These are phyloP conservation scores for Oithona nana DNA, from an alignment of 2,888 invertebrate species.

Conservation along the genomic window DNA sequence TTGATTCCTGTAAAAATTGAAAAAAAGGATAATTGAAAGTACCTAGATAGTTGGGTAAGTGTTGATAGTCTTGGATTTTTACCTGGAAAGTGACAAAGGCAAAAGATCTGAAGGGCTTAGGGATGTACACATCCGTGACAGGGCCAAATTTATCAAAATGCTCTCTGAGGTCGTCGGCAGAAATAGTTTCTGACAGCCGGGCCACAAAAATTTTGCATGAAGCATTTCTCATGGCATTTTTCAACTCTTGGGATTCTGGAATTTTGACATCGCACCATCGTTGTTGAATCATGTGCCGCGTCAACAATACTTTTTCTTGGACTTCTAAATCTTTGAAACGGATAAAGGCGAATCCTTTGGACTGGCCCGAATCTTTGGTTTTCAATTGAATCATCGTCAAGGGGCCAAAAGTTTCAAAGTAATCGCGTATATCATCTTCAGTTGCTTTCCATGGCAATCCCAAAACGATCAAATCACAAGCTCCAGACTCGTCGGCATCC, in stretches of 20 bases:
- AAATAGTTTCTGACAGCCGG: constrained; percentile 75
- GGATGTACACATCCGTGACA: constrained; percentile 64
- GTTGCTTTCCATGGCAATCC: constrained; percentile 85
- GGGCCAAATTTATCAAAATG: constrained; percentile 33
- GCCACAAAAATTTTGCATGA: constrained; percentile 88
- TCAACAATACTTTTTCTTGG: constrained; percentile 79
- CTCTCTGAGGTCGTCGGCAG: constrained; percentile 57
- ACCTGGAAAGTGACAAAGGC: constrained; percentile 72
- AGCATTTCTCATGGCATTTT: neutral
- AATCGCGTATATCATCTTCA: constrained; percentile 80
- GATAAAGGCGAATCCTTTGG: constrained; percentile 96
- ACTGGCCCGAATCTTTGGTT: constrained; percentile 54
- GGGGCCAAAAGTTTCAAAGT: constrained; percentile 93
- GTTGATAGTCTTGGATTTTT: neutral
- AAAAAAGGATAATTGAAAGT: neutral
- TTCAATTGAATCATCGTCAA: constrained; percentile 81
- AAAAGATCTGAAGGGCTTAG: constrained; percentile 75
- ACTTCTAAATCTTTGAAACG: constrained; percentile 86
- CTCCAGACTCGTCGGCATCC: neutral
- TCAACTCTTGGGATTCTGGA: constrained; percentile 73
- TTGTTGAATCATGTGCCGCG: constrained; percentile 88
- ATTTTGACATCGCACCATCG: constrained; percentile 97
- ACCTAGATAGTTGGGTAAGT: neutral
- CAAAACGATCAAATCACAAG: constrained; percentile 85
- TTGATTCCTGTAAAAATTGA: constrained; percentile 47